These are phyloP conservation scores for Melolontha melolontha DNA, from an alignment of 2,888 invertebrate species.

Conservation along the genomic window DNA sequence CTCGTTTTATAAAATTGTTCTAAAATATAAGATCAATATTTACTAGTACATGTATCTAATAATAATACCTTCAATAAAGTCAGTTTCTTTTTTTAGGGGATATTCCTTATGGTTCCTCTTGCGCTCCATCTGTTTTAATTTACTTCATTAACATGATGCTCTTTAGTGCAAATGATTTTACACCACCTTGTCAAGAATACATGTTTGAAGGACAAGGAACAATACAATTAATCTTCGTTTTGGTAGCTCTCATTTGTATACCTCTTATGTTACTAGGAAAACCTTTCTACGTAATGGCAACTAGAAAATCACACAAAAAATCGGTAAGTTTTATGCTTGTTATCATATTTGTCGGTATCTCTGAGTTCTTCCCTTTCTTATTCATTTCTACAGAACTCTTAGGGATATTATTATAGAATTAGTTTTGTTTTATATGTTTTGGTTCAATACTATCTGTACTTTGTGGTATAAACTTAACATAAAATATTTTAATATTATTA, in stretches of 20 bases:
- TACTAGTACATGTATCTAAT: no score
- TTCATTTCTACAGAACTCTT: no score
- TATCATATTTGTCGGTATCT: no score
- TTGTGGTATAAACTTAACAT: no score
- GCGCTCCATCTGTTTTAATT: conserved; percentile 82
- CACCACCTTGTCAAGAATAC: conserved; percentile 67
- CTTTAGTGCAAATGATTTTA: conserved; percentile 61
- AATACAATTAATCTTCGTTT: conserved; percentile 74
- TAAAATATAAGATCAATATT: no score
- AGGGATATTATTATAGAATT: no score
- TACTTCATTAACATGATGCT: conserved; percentile 85
- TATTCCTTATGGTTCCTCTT: conserved; percentile 64
- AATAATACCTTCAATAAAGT: no score
- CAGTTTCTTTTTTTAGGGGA: conserved; percentile 50
- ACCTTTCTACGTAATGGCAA: conserved; percentile 73
- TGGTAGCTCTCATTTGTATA: conserved; percentile 76
- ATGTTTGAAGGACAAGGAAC: conserved; percentile 73
- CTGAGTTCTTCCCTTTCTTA: no score
- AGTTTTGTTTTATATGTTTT: no score
- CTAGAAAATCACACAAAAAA: conserved; percentile 57
- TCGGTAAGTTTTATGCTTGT: conserved; percentile 24
- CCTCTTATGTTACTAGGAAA: conserved; percentile 85
- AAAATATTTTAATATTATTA: no score
- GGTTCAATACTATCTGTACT: no score
- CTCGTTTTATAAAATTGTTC: no score